Evolutionary conservation across 2,797 vertebrate species (phyloP), one percentile per base, ranked within the genome.

Genomic region (Salmo trutta): DNA sequence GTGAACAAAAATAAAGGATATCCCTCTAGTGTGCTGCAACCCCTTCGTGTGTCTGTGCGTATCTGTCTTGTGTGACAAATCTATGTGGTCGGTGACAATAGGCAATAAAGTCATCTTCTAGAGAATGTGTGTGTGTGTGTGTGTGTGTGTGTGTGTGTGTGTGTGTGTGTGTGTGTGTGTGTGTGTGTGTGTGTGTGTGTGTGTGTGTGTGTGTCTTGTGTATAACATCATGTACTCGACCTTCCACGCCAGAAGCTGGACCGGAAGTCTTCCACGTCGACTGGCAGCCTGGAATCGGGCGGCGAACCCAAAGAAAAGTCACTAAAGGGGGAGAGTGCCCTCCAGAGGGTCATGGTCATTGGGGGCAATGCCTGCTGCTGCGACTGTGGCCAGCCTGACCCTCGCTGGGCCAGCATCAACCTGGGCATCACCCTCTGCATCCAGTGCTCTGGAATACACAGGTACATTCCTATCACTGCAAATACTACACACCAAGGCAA

Each of bases 361-460:
- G 91, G 95, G 0, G 98, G 98, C 4, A 99, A 99, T 15, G 82
- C 84, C 79, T 94, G 88, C 85, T 99, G 98, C 90, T 99, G 98
- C 27, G 98, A 99, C 77, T 99, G 98, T 73, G 96, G 97, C 2
- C 94, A 96, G 87, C 92, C 95, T 0, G 97, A 99, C 82, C 98
- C 98, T 0, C 94, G 97, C 82, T 99, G 98, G 98, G 98, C 98
- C 92, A 99, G 98, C 90, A 99, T 99, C 93, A 99, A 99, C 88
- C 93, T 99, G 75, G 98, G 97, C 82, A 98, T 99, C 90, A 97
- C 97, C 0, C 92, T 95, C 83, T 94, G 94, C 36, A 95, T 95
- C 74, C 94, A 94, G 88, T 99, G 98, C 90, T 99, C 94, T 0
- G 94, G 94, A 21, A 95, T 94, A 56, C 94, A 94, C 91, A 94